phyloP scores from a whole-genome alignment of 2,797 vertebrate species.

The Glossophaga mutica region DNA sequence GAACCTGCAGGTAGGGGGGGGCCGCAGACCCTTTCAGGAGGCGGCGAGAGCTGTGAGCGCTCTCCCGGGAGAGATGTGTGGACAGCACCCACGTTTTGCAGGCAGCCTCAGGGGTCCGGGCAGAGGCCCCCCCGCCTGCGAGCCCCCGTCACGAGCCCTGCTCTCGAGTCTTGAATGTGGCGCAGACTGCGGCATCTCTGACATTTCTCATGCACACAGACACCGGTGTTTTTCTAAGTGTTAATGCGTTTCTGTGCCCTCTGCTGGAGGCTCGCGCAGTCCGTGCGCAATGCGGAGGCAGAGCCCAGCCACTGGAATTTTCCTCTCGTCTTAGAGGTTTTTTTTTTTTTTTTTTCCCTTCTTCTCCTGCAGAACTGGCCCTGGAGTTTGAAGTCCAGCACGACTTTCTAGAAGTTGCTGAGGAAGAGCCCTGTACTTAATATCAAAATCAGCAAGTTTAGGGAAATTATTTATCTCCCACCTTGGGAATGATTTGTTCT shows the following conservation, averaged over 20 bases:
- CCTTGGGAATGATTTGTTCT: slow-evolving; percentile 33
- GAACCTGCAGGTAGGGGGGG: not conserved
- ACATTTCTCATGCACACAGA: slow-evolving; percentile 30
- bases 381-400: not conserved
- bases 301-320: slow-evolving; percentile 27
- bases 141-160: accelerated
- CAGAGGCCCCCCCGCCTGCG: accelerated
- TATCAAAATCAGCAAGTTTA: not conserved
- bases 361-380: not conserved
- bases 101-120: not conserved
- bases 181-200: not conserved
- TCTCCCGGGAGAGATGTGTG: not conserved
- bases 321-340: slow-evolving; percentile 1
- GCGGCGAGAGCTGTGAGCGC: accelerated
- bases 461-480: slow-evolving; percentile 40
- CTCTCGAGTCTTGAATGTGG: not conserved
- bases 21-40: not conserved
- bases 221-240: slow-evolving; percentile 7
- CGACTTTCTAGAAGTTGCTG: slow-evolving; percentile 6
- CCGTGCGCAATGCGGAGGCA: slow-evolving; percentile 20
- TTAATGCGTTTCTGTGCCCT: slow-evolving; percentile 57
- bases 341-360: not conserved
- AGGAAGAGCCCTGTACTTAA: not conserved
- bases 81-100: too few relatives aligned
- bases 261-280: slow-evolving; percentile 25